A percentile compares a stretch with the other conserved stretches of the same genome.
phyloP scores from a whole-genome alignment of 2,888 invertebrate genomes.

The Hecatera dysodea region DNA sequence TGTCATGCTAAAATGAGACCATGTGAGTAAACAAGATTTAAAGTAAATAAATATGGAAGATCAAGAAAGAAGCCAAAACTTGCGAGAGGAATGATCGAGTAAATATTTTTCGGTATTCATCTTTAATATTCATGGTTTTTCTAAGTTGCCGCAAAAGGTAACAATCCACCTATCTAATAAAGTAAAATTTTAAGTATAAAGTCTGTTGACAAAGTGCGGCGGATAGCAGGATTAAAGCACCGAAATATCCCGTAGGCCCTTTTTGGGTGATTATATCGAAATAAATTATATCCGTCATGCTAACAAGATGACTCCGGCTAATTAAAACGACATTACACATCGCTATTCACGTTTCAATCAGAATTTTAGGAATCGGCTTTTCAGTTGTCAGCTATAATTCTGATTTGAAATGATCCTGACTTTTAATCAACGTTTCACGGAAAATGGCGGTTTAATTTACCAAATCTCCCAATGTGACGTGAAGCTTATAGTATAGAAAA shows the following conservation, averaged over 20 bases:
- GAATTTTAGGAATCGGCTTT: background rate
- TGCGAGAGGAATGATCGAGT: background rate
- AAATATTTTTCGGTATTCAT: background rate
- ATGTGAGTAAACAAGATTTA: no score
- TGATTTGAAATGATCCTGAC: background rate
- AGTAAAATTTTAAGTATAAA: background rate
- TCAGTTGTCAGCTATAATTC: background rate
- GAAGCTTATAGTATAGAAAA: background rate
- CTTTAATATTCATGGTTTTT: background rate
- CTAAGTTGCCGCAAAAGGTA: background rate
- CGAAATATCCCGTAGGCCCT: background rate
- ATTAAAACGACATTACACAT: background rate
- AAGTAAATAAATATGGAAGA: no score
- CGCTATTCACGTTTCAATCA: background rate
- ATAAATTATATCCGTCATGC: conserved; percentile 5
- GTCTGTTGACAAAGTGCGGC: conserved; percentile 2
- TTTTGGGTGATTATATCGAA: conserved; percentile 16
- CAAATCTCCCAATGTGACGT: background rate
- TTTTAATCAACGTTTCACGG: background rate
- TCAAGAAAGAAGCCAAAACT: background rate
- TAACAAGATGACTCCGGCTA: background rate
- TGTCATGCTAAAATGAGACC: no score
- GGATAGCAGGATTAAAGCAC: background rate
- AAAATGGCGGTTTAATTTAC: background rate
- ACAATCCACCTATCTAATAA: background rate